Conservation (phyloP, 2,888 invertebrate species). For the Drepana falcataria region DNA sequence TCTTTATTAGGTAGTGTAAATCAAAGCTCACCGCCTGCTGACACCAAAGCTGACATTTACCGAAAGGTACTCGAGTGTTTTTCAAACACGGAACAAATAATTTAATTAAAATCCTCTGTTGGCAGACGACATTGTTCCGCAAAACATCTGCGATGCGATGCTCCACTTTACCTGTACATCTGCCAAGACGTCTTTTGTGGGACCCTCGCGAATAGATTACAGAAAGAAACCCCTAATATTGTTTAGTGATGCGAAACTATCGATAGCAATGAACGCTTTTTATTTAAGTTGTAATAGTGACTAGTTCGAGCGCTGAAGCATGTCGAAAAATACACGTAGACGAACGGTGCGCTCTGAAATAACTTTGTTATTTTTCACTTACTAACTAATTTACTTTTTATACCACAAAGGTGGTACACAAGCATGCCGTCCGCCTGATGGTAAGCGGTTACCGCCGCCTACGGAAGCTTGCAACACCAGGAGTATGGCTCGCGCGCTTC, state of each 20-base stretch:
- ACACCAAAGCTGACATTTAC: background rate
- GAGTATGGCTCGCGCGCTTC: no score
- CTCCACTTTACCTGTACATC: conserved; percentile 72
- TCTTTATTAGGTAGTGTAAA: no score
- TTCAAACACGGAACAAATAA: conserved; percentile 30
- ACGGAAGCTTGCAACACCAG: no score
- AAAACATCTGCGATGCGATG: conserved; percentile 57
- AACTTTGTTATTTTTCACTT: no score
- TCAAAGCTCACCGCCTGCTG: no score
- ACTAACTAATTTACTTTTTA: no score
- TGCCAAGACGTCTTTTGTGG: conserved; percentile 35
- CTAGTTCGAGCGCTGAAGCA: background rate
- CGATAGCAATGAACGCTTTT: conserved; percentile 15
- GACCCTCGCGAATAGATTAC: conserved; percentile 63
- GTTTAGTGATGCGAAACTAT: conserved; percentile 33
- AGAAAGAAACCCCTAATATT: conserved; percentile 60
- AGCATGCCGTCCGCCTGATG: no score
- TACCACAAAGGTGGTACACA: no score
- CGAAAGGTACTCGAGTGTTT: background rate
- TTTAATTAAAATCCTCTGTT: conserved; percentile 58
- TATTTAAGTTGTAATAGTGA: conserved; percentile 8
- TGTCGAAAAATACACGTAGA: background rate
- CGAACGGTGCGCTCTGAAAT: no score
- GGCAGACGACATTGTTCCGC: conserved; percentile 41
- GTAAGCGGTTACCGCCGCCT: no score